A percentile compares a stretch with the other conserved stretches of the same genome.
Conservation (phyloP, 64 coral and sea anemone genomes). For the Exaiptasia diaphana region DNA sequence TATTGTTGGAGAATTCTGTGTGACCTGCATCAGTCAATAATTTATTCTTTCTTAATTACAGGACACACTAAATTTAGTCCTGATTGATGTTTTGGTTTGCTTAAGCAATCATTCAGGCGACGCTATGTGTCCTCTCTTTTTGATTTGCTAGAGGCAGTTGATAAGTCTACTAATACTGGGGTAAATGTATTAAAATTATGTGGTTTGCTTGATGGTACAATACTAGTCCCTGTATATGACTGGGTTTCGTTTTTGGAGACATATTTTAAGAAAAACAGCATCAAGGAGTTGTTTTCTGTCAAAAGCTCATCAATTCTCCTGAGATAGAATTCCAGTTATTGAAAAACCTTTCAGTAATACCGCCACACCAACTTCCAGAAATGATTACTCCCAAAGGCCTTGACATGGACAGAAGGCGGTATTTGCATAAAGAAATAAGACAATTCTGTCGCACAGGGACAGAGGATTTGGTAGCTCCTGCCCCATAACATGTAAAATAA, state of each 20-base stretch:
- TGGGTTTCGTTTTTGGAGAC: slow-evolving; percentile 6
- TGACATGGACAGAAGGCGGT: background rate
- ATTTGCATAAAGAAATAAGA: slow-evolving; percentile 31
- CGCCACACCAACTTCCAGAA: background rate
- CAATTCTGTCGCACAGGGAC: slow-evolving; percentile 42
- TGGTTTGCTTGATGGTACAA: background rate
- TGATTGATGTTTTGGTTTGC: slow-evolving; percentile 30
- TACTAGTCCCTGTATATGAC: slow-evolving; percentile 26
- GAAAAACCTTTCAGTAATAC: slow-evolving; percentile 9
- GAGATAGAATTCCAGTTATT: background rate
- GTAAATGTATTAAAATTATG: background rate
- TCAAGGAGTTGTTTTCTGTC: slow-evolving; percentile 22
- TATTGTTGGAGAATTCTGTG: slow-evolving; percentile 21
- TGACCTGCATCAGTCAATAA: slow-evolving; percentile 4
- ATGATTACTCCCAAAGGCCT: background rate
- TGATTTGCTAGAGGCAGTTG: slow-evolving; percentile 7
- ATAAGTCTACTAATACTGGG: slow-evolving; percentile 8
- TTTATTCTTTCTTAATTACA: slow-evolving; percentile 26
- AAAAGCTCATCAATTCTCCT: background rate
- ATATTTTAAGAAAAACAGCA: slow-evolving; percentile 44
- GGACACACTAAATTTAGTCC: slow-evolving; percentile 48
- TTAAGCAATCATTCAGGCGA: slow-evolving; percentile 7
- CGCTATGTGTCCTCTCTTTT: slow-evolving; percentile 21
- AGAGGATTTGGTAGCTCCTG: slow-evolving; percentile 40
- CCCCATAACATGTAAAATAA: background rate